Conservation (phyloP, 1,140 invertebrate genomes). For the Heliconius eleuchia region DNA sequence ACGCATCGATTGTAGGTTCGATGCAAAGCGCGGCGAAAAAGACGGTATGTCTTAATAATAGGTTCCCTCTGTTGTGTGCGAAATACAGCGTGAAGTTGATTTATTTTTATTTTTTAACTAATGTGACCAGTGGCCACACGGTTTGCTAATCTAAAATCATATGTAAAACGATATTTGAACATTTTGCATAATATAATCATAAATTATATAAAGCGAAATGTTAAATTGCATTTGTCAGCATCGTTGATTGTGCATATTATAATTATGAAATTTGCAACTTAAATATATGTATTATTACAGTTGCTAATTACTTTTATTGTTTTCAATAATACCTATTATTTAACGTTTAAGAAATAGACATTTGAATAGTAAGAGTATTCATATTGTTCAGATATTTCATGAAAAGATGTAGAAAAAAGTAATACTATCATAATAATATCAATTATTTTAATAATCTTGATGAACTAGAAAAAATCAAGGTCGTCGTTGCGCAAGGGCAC, state of each 20-base stretch:
- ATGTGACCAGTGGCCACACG: background rate
- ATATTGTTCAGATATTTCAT: background rate
- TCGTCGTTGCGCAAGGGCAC: too few species aligned
- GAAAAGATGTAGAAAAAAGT: background rate
- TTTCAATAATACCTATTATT: background rate
- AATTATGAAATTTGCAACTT: conserved; percentile 5
- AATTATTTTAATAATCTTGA: too few species aligned
- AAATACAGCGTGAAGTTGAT: too few species aligned
- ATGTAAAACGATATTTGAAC: background rate
- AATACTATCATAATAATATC: too few species aligned
- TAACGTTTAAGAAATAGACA: background rate
- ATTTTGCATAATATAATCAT: background rate
- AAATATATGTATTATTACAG: background rate
- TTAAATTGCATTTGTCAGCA: background rate
- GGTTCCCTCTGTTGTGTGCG: too few species aligned
- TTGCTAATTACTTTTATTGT: background rate
- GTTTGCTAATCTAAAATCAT: background rate
- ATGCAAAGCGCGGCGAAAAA: too few species aligned
- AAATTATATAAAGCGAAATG: background rate
- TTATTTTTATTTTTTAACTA: too few species aligned
- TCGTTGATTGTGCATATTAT: background rate
- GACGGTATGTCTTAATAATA: too few species aligned
- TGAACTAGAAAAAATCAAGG: too few species aligned
- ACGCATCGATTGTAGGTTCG: too few species aligned
- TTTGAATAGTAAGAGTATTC: background rate